Evolutionary conservation across 2,113 vertebrate species (phyloP).

Genomic region (Peromyscus leucopus): DNA sequence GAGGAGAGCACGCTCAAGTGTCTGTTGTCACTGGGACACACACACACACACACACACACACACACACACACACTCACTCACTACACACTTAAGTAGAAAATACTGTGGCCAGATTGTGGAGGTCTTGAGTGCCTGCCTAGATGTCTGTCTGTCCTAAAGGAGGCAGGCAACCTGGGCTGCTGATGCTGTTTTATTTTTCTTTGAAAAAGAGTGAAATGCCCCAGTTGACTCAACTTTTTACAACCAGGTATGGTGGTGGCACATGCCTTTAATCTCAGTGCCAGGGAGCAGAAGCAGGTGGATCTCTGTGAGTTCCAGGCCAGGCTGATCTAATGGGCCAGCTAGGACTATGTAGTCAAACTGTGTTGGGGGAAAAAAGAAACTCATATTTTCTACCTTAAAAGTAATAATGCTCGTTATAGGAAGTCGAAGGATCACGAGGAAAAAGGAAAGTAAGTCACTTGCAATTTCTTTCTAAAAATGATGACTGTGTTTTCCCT

Average conservation of each 20-base stretch:
- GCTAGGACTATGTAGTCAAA: not conserved
- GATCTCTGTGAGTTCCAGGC: not conserved
- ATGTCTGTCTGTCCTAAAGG: not conserved
- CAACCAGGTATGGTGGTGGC: not conserved
- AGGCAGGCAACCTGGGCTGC: not conserved
- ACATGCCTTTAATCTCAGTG: not conserved
- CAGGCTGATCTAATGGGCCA: not conserved
- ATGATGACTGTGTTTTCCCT: conserved; percentile 26
- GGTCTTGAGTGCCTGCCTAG: not conserved
- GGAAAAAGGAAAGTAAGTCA: conserved; percentile 57
- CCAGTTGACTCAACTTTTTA: not conserved
- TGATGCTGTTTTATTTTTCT: not conserved
- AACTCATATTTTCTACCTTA: conserved; percentile 36
- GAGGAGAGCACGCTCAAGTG: not conserved
- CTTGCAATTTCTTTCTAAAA: conserved; percentile 42
- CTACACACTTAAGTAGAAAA: not conserved
- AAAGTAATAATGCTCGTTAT: conserved; percentile 50
- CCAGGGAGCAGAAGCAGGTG: not conserved
- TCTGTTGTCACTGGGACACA: not conserved
- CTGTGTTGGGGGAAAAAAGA: not conserved
- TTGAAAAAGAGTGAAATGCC: conserved; percentile 39
- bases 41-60: not conserved
- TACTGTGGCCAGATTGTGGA: not conserved
- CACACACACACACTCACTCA: not conserved
- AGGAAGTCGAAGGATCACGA: conserved; percentile 18